Conservation (phyloP, 2,113 vertebrate genomes). For the Calidris pygmaea region DNA sequence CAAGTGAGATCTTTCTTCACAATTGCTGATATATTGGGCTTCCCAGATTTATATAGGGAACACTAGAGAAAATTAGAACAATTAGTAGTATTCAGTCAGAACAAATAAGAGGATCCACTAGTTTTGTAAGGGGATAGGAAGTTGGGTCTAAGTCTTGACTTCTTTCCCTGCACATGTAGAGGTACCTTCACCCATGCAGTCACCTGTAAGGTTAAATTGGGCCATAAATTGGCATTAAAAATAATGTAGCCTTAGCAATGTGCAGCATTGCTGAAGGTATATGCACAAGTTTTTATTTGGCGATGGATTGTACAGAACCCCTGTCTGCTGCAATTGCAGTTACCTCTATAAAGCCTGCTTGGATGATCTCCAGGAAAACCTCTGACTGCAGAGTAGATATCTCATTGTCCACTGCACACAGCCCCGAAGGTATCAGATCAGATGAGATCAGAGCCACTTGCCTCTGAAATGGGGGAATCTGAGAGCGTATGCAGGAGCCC, state of each 20-base stretch:
- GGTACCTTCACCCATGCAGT: neutral
- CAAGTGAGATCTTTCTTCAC: neutral
- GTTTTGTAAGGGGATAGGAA: neutral
- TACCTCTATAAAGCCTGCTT: neutral
- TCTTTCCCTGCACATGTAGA: neutral
- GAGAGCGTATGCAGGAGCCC: neutral
- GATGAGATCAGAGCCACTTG: neutral
- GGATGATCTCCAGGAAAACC: neutral
- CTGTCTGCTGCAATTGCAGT: neutral
- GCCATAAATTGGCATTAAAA: neutral
- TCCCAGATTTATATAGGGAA: neutral
- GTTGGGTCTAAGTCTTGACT: neutral
- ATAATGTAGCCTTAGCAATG: neutral
- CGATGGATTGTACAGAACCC: neutral
- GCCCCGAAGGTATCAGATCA: neutral
- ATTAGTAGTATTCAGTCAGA: neutral
- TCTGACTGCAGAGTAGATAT: neutral
- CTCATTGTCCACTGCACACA: neutral
- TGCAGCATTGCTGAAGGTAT: neutral
- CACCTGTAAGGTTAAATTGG: neutral
- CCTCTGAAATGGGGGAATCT: neutral
- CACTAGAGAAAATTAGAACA: neutral
- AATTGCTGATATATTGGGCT: neutral
- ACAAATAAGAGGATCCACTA: neutral
- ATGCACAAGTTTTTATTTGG: neutral